Conservation (phyloP, 2,797 vertebrate species). For the Chelmon rostratus region DNA sequence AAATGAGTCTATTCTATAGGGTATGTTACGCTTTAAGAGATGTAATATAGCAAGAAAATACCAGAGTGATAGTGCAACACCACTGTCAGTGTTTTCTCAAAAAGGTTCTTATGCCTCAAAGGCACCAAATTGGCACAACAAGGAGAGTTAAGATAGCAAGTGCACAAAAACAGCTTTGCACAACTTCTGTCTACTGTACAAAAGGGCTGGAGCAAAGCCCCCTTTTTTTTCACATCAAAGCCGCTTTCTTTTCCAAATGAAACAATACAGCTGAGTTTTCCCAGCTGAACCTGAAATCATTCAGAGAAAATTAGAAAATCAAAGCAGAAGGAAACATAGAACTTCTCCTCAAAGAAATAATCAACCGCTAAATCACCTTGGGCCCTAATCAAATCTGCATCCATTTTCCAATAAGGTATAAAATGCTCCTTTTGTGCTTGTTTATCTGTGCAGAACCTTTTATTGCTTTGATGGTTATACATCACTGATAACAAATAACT, state of each 20-base stretch:
- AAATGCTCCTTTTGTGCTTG: slow-evolving; percentile 51
- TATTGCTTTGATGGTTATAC: slow-evolving; percentile 46
- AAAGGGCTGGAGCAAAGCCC: slow-evolving; percentile 55
- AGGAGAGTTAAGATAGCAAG: slow-evolving; percentile 39
- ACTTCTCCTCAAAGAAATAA: slow-evolving; percentile 57
- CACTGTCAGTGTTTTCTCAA: slow-evolving; percentile 16
- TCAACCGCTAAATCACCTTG: slow-evolving; percentile 47
- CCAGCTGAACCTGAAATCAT: slow-evolving; percentile 49
- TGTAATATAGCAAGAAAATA: slow-evolving; percentile 18
- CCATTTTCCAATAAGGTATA: slow-evolving; percentile 54
- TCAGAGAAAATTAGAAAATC: slow-evolving; percentile 55
- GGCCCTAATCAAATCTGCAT: slow-evolving; percentile 60
- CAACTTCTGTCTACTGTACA: slow-evolving; percentile 59
- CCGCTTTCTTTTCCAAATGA: slow-evolving; percentile 53
- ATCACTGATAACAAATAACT: slow-evolving; percentile 38
- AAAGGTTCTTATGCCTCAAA: slow-evolving; percentile 50
- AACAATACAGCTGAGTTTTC: slow-evolving; percentile 46
- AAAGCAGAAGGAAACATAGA: slow-evolving; percentile 47
- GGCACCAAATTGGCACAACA: slow-evolving; percentile 48
- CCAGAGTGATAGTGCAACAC: not conserved
- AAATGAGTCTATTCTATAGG: not conserved
- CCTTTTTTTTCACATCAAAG: slow-evolving; percentile 56
- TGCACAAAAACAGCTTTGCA: slow-evolving; percentile 58
- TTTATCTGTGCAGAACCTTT: slow-evolving; percentile 48
- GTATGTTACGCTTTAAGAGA: slow-evolving; percentile 14